These are phyloP conservation scores for Cheilosia urbana DNA, from an alignment of 2,888 invertebrate genomes.

Conservation along the genomic window DNA sequence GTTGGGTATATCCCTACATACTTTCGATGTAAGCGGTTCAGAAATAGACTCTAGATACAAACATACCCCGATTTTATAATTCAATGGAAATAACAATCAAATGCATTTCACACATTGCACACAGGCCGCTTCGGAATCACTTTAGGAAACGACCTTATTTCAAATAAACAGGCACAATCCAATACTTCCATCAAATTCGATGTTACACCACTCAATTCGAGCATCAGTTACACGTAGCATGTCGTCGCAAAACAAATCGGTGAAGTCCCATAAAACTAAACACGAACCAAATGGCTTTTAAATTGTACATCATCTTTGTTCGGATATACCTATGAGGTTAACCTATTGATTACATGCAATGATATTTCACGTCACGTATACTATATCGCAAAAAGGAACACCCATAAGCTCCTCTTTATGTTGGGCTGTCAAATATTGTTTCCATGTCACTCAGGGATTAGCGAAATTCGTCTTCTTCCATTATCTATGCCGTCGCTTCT, in stretches of 20 bases:
- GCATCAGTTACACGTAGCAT: not conserved
- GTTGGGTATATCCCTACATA: not conserved
- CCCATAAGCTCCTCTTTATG: slow-evolving; percentile 25
- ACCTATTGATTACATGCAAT: slow-evolving; percentile 64
- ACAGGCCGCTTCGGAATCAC: too few species aligned
- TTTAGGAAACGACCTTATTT: too few species aligned
- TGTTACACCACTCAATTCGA: not conserved
- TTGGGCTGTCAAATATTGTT: slow-evolving; percentile 58
- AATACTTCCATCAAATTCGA: not conserved
- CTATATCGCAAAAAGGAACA: not conserved
- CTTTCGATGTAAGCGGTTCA: not conserved
- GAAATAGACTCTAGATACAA: not conserved
- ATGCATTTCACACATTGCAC: too few species aligned
- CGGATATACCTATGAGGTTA: slow-evolving; percentile 37
- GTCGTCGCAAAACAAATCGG: not conserved
- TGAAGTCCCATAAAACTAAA: slow-evolving; percentile 25
- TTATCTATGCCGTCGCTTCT: slow-evolving; percentile 12
- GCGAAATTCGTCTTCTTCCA: slow-evolving; percentile 32
- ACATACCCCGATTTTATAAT: too few species aligned
- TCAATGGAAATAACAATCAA: too few species aligned
- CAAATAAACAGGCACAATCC: too few species aligned
- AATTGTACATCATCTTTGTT: slow-evolving; percentile 60
- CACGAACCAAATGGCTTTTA: slow-evolving; percentile 40
- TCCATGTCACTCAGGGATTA: slow-evolving; percentile 66
- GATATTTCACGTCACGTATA: slow-evolving; percentile 58